Percentiles rank a stretch among this genome's conserved stretches.
Conservation (phyloP, 2,797 vertebrate species). For the Cheirogaleus major region DNA sequence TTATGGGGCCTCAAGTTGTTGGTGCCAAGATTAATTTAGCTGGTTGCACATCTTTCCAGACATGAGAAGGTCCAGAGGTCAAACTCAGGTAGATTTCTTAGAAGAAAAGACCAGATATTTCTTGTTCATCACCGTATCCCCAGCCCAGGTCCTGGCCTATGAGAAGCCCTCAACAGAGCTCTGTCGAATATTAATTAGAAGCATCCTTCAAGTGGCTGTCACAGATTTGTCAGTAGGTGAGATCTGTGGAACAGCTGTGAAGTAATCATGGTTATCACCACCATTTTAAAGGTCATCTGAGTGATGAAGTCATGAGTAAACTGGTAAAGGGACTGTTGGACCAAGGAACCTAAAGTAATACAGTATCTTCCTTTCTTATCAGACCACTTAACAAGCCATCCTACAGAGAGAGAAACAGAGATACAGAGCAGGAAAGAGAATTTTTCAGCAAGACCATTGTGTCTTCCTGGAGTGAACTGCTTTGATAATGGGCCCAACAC, state of each 20-base stretch:
- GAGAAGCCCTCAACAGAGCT: not conserved
- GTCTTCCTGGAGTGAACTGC: constrained; percentile 48
- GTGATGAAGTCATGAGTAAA: not conserved
- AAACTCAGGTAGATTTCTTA: not conserved
- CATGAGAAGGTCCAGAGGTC: not conserved
- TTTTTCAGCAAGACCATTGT: constrained; percentile 67
- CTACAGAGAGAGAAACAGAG: constrained; percentile 63
- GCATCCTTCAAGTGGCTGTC: not conserved
- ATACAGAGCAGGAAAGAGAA: constrained; percentile 62
- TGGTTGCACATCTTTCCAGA: not conserved
- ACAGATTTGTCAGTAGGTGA: not conserved
- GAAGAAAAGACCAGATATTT: not conserved
- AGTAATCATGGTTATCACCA: not conserved
- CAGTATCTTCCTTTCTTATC: not conserved
- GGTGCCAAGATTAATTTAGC: not conserved
- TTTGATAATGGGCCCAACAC: constrained; percentile 63
- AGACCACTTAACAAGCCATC: not conserved
- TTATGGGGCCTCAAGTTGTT: not conserved
- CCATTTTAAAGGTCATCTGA: not conserved
- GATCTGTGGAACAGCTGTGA: not conserved
- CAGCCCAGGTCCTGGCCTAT: not conserved
- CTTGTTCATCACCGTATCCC: not conserved
- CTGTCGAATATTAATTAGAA: not conserved
- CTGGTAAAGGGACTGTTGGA: not conserved
- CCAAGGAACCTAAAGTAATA: not conserved